These are phyloP conservation scores for Eupeodes luniger DNA, from an alignment of 2,888 invertebrate species.

Conservation along the genomic window DNA sequence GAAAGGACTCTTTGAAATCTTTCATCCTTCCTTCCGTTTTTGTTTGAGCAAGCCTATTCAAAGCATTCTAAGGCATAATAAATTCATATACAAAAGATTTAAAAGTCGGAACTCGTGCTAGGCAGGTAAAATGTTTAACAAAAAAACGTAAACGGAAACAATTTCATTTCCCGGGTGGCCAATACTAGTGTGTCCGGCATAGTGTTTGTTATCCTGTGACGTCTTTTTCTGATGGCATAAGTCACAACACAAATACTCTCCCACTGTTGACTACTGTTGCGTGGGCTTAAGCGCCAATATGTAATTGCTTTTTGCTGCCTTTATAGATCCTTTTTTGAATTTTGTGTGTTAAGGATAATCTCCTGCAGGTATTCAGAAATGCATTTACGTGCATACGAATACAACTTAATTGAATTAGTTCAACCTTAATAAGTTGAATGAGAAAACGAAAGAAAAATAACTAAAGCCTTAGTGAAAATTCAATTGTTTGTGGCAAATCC, in stretches of 20 bases:
- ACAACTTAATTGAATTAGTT: slow-evolving; percentile 66
- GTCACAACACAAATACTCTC: slow-evolving; percentile 25
- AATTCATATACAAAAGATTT: slow-evolving; percentile 2
- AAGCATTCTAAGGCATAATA: neutral
- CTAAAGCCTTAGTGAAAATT: slow-evolving; percentile 54
- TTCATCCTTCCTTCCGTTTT: slow-evolving; percentile 50
- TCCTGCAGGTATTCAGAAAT: slow-evolving; percentile 5
- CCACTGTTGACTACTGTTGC: slow-evolving; percentile 4
- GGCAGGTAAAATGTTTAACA: slow-evolving; percentile 29
- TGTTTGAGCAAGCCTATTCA: neutral
- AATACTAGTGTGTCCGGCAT: slow-evolving; percentile 47
- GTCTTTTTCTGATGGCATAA: slow-evolving; percentile 1
- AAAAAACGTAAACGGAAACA: slow-evolving; percentile 46
- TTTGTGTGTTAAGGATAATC: slow-evolving; percentile 36
- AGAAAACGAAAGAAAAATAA: neutral
- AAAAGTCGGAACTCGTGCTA: slow-evolving; percentile 30
- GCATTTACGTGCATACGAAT: slow-evolving; percentile 20
- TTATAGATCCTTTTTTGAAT: slow-evolving; percentile 8
- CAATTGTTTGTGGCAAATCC: slow-evolving; percentile 71
- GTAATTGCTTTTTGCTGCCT: slow-evolving; percentile 56
- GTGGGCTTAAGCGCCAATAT: slow-evolving; percentile 65
- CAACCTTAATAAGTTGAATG: slow-evolving; percentile 27
- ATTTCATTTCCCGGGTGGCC: slow-evolving; percentile 44
- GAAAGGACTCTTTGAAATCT: slow-evolving; percentile 34
- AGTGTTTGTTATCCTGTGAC: slow-evolving; percentile 44